Evolutionary conservation across 2,888 invertebrate species (phyloP), one percentile per base, ranked within the genome.

Genomic region (Muscina levida): DNA sequence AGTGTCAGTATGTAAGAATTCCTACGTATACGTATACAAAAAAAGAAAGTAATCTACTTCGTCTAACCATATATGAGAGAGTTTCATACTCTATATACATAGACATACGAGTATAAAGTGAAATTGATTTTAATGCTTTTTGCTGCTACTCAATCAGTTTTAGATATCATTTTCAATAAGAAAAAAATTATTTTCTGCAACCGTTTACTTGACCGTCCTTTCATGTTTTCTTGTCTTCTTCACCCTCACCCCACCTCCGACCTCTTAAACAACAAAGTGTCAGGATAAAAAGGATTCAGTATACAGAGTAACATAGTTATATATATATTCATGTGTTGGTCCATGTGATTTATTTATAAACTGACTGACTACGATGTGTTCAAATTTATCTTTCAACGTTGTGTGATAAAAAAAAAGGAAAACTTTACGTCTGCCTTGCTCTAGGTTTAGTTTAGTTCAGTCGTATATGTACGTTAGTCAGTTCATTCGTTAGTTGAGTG

Each of bases 91-190:
- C 15, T 37, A 10, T 37, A 37, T 6, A 10, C n/a, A n/a, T n/a
- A n/a, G 37, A 37, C 37, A 37, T 37, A 4, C 37, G 10, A 37
- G 1, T 13, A 31, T 13, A 22, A 48, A 67, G 31, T 67, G n/a
- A 62, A 44, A 11, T 8, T 67, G 11, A 46, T 66, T 66, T 66
- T 39, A 26, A 46, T 39, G 51, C 15, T 42, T 70, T 44, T 13
- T 5, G 31, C 37, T 59, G 26, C 59, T 71, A 71, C 62, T 66
- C 74, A 79, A 79, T 75, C 79, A 79, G 51, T 74, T 67, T 70
- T 70, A 26, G n/a, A 46, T 65, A 70, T 70, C 65, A 19, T 65
- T 71, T 70, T 48, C 26, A 31, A 74, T 66, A 57, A 73, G 68
- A 73, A 44, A 56, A 66, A 67, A 31, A 37, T 59, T 19, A 59